Evolutionary conservation across 2,113 vertebrate species (phyloP).

Genomic region (Clarias macrocephalus): DNA sequence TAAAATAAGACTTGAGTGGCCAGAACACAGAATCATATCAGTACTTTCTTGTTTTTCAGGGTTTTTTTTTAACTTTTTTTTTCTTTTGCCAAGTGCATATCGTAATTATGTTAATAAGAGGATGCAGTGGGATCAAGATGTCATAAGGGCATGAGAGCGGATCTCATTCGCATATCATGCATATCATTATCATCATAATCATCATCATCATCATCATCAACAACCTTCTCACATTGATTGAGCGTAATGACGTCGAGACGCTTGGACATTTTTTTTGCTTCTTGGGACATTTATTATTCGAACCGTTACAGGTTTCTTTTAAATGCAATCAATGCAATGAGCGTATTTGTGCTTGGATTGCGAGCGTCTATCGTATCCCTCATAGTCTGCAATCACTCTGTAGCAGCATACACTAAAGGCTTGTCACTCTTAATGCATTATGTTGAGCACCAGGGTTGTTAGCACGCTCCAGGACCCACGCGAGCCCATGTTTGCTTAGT

Average conservation of each 20-base stretch:
- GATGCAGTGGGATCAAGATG: too few relatives aligned
- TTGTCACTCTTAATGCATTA: constrained; percentile 28
- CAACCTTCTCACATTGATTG: not conserved
- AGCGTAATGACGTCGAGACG: not conserved
- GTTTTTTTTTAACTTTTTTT: too few relatives aligned
- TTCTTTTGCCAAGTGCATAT: not conserved
- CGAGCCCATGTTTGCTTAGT: not conserved
- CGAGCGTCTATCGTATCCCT: not conserved
- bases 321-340: not conserved
- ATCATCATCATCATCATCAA: not conserved
- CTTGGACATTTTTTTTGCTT: not conserved
- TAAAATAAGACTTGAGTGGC: not conserved
- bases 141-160: not conserved
- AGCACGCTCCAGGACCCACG: not conserved
- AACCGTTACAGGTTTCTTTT: not conserved
- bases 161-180: not conserved
- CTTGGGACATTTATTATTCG: not conserved
- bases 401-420: not conserved
- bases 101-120: not conserved
- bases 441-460: not conserved
- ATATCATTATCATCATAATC: not conserved
- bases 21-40: not conserved
- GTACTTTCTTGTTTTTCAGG: not conserved
- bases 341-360: not conserved
- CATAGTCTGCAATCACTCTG: constrained; percentile 1